Evolutionary conservation across 2,888 invertebrate genomes (phyloP), one percentile per base, ranked within the genome.

Genomic region (Eupsilia transversa): DNA sequence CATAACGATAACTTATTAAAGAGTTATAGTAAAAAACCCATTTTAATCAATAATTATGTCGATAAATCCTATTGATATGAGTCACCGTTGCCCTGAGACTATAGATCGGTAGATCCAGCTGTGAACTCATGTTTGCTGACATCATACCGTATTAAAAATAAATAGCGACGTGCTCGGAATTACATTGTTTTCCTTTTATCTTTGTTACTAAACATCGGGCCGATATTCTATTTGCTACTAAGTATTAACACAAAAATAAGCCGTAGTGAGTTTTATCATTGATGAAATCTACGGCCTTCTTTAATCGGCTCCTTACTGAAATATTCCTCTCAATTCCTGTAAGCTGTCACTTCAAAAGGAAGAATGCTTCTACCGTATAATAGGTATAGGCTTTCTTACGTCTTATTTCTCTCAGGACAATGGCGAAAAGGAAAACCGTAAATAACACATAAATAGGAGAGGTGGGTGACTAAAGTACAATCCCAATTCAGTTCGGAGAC

Each of bases 101-200:
- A 59, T 59, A 10, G 33, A 57, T 66, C 74, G 59, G 63, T 49
- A 66, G 46, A 81, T 82, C 76, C 65, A 74, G 75, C 76, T 72
- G 80, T 83, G 82, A 84, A 79, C 79, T 81, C 80, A 75, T 81
- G 77, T 83, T 82, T 84, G 82, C 77, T 89, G 86, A 88, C 89
- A 87, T 90, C 89, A 90, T 83, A 73, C 23, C 69, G 82, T 82
- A 87, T 89, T 88, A 87, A 87, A 87, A 86, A 85, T 87, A 87
- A 87, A 87, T 85, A 82, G 82, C 79, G 70, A 83, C 80, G 79
- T 82, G 80, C 68, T 70, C 56, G 43, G 79, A 74, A 61, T 77
- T 74, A 89, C 89, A 91, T 88, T 88, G 86, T 88, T 90, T 89
- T 86, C 89, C 89, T 89, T 89, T 89, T 88, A 87, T 85, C 85